Evolutionary conservation across 2,888 invertebrate species (phyloP).

Genomic region (Pinctada fucata): DNA sequence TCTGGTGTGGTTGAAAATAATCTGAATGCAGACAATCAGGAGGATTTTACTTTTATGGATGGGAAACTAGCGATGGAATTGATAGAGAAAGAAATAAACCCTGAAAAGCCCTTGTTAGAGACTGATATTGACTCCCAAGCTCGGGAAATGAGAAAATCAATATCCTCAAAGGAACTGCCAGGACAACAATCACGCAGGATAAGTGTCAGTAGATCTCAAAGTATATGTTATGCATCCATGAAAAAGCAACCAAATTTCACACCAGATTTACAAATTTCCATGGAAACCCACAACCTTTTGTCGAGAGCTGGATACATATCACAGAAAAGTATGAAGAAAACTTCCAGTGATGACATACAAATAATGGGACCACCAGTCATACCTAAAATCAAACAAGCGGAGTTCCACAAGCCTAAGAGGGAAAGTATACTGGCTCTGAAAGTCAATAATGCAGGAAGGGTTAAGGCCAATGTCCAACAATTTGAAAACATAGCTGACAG

Average conservation of each 20-base stretch:
- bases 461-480: constrained; percentile 61
- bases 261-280: constrained; percentile 67
- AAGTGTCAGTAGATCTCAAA: constrained; percentile 56
- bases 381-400: constrained; percentile 60
- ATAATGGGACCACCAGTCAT: constrained; percentile 43
- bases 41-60: not conserved
- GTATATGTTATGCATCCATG: constrained; percentile 45
- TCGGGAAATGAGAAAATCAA: constrained; percentile 37
- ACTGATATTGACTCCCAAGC: not conserved
- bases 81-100: not conserved
- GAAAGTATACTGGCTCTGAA: constrained; percentile 67
- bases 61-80: constrained; percentile 16
- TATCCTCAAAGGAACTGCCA: constrained; percentile 48
- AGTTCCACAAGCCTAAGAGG: constrained; percentile 56
- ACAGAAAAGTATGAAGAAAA: constrained; percentile 38
- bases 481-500: constrained; percentile 45
- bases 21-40: not conserved
- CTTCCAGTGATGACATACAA: constrained; percentile 45
- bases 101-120: not conserved
- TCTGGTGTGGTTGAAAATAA: constrained; percentile 39
- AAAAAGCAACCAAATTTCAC: constrained; percentile 47
- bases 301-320: constrained; percentile 66
- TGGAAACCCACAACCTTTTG: constrained; percentile 67
- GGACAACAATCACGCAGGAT: constrained; percentile 37
- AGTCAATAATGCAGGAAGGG: constrained; percentile 61